These are phyloP conservation scores for Dinocampus coccinellae DNA, from an alignment of 2,888 invertebrate species.

Conservation along the genomic window DNA sequence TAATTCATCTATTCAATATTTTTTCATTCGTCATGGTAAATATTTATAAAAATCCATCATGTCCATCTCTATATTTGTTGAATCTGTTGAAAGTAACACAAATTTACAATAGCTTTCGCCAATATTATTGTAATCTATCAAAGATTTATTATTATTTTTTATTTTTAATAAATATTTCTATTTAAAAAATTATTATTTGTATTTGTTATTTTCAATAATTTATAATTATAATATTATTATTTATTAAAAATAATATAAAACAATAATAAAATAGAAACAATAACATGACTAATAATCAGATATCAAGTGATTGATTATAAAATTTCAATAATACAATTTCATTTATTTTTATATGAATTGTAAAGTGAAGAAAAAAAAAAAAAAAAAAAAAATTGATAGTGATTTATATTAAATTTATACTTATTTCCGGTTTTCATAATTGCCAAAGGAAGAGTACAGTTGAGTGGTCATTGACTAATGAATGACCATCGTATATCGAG, in stretches of 20 bases:
- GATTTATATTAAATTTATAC: neutral
- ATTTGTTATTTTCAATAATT: too few species aligned
- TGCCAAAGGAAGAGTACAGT: neutral
- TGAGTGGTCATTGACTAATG: neutral
- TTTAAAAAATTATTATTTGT: too few species aligned
- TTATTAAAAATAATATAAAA: too few species aligned
- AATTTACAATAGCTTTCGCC: conserved; percentile 26
- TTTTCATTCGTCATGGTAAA: neutral
- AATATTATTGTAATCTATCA: conserved; percentile 10
- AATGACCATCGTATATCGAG: neutral
- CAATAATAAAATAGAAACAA: neutral
- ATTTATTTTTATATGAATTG: neutral
- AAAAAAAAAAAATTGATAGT: neutral
- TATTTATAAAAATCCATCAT: neutral
- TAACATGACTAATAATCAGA: neutral
- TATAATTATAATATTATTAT: neutral
- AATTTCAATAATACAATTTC: neutral
- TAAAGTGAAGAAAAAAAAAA: too few species aligned
- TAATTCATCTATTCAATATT: neutral
- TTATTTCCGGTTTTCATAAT: neutral
- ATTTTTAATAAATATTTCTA: neutral
- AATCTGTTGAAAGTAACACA: conserved; percentile 25
- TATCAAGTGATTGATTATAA: neutral
- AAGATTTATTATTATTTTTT: conserved; percentile 14
- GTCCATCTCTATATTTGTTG: neutral